A percentile compares a stretch with the other conserved stretches of the same genome.
Evolutionary conservation across 2,888 invertebrate species (phyloP).

Genomic region (Drosophila paramelanica): DNA sequence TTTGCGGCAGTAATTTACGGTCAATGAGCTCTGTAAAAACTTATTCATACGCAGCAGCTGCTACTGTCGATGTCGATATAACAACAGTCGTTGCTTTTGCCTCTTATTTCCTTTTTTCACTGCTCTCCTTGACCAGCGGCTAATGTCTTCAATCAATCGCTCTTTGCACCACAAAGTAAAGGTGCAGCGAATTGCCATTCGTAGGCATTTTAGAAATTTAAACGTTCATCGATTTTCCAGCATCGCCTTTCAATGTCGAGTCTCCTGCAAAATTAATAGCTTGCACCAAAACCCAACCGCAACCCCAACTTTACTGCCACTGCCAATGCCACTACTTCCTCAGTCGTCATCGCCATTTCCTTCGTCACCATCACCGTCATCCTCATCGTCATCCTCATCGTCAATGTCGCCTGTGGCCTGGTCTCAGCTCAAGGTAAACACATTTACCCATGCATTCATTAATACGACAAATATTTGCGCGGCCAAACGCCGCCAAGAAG

Average conservation of each 20-base stretch:
- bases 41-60: constrained; percentile 56
- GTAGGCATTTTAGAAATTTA: constrained; percentile 16
- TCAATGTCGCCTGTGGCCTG: constrained; percentile 28
- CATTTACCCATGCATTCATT: constrained; percentile 79
- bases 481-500: constrained; percentile 56
- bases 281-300: constrained; percentile 17
- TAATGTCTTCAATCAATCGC: constrained; percentile 8
- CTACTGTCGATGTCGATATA: constrained; percentile 29
- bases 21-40: constrained; percentile 70
- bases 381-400: constrained; percentile 2
- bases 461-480: constrained; percentile 73
- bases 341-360: constrained; percentile 4
- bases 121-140: not conserved
- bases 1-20: constrained; percentile 73
- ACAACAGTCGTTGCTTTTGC: constrained; percentile 8
- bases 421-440: constrained; percentile 68
- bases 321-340: not conserved
- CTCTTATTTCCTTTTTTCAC: constrained; percentile 1
- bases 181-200: not conserved
- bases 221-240: constrained; percentile 63
- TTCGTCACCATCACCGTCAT: not conserved
- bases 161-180: not conserved
- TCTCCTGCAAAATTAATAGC: constrained; percentile 53
- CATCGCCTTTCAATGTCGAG: constrained; percentile 55
- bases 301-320: constrained; percentile 23